phyloP scores from a whole-genome alignment of 2,797 vertebrate genomes.

The Falco cherrug region DNA sequence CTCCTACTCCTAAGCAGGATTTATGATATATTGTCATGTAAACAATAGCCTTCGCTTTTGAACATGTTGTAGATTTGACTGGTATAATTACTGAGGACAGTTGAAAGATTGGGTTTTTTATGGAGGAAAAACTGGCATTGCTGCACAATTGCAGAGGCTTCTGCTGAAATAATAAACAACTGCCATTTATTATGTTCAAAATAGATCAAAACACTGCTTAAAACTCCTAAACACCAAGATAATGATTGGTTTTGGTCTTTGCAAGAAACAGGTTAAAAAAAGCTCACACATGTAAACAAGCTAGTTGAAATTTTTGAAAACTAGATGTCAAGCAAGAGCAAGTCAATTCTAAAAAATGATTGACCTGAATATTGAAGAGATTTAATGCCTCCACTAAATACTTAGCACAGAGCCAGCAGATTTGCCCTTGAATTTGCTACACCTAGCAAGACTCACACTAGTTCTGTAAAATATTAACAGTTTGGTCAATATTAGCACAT shows the following conservation, averaged over 20 bases:
- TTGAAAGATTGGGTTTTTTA: neutral
- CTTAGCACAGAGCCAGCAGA: neutral
- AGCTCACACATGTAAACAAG: neutral
- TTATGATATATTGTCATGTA: neutral
- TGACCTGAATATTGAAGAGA: neutral
- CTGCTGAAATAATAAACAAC: neutral
- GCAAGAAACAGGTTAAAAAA: neutral
- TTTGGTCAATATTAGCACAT: slow-evolving; percentile 75
- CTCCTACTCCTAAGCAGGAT: neutral
- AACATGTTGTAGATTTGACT: neutral
- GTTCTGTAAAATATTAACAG: slow-evolving; percentile 82
- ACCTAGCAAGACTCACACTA: slow-evolving; percentile 24
- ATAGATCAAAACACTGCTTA: neutral
- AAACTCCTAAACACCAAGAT: neutral
- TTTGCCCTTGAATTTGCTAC: slow-evolving; percentile 40
- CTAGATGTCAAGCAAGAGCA: neutral
- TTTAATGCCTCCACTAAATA: neutral
- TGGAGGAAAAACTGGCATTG: neutral
- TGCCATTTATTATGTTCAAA: neutral
- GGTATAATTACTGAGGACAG: neutral
- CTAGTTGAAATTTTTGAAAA: neutral
- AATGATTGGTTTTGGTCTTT: rapidly evolving
- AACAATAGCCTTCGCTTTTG: neutral
- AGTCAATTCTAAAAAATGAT: neutral
- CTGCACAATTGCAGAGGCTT: neutral